Conservation (phyloP, 2,797 vertebrate species). For the Sarcophilus harrisii region DNA sequence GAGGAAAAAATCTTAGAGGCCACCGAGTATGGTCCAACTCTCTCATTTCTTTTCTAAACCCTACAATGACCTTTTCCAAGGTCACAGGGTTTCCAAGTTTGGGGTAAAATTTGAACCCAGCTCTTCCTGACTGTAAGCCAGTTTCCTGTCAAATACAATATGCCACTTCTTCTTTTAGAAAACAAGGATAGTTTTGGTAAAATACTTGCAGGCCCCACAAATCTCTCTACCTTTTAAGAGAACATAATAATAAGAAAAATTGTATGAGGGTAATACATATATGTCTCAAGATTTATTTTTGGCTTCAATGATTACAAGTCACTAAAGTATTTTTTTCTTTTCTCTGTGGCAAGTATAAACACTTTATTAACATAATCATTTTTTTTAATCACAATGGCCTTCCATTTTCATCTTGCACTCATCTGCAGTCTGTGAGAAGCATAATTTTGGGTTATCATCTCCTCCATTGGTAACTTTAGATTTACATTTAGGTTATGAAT, state of each 20-base stretch:
- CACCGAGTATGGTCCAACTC: not conserved
- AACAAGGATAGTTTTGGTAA: not conserved
- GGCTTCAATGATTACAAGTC: not conserved
- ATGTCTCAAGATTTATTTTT: not conserved
- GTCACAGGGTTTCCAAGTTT: not conserved
- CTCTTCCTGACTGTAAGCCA: not conserved
- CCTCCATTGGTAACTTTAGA: slow-evolving; percentile 57
- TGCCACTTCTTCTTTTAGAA: not conserved
- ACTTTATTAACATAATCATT: slow-evolving; percentile 52
- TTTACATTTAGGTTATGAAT: slow-evolving; percentile 63
- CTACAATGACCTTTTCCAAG: not conserved
- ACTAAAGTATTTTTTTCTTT: not conserved
- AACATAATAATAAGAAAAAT: accelerated
- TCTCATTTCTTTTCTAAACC: not conserved
- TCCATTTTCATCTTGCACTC: slow-evolving; percentile 7
- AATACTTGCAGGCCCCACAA: accelerated
- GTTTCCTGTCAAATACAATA: not conserved
- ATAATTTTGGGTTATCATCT: slow-evolving; percentile 66
- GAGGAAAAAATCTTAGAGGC: too few relatives aligned
- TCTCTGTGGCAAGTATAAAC: not conserved
- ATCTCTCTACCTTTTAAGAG: not conserved
- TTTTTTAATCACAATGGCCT: slow-evolving; percentile 20
- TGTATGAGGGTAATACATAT: not conserved
- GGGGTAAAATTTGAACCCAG: not conserved
- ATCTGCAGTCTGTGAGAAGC: slow-evolving; percentile 54